These are phyloP conservation scores for Moxostoma hubbsi DNA, from an alignment of 2,797 vertebrate genomes.

Conservation along the genomic window DNA sequence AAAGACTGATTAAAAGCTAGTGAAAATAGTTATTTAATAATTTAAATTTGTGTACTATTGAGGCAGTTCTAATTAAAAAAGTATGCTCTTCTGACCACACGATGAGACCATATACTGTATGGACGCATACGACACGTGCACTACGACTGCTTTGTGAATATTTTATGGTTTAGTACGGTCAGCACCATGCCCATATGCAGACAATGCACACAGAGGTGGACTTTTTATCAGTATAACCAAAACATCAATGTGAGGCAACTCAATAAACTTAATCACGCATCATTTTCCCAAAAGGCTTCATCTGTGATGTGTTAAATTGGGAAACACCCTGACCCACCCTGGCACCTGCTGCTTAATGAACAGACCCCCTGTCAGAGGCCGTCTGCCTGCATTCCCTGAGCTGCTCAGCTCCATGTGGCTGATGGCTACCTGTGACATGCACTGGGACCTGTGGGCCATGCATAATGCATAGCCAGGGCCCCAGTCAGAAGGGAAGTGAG, in stretches of 20 bases:
- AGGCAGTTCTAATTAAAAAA: too few species aligned
- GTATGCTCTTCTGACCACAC: too few species aligned
- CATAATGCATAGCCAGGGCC: conserved; percentile 78
- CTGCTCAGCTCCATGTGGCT: conserved; percentile 61
- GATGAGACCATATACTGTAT: too few species aligned
- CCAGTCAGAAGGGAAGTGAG: conserved; percentile 73
- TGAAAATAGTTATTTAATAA: too few species aligned
- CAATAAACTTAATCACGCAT: conserved; percentile 3
- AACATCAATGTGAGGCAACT: not conserved
- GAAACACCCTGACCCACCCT: conserved; percentile 63
- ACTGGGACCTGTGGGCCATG: conserved; percentile 66
- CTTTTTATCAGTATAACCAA: not conserved
- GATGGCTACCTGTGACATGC: conserved; percentile 66
- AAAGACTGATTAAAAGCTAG: too few species aligned
- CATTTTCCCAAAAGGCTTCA: conserved; percentile 3
- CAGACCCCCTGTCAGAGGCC: conserved; percentile 66
- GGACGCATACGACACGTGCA: too few species aligned
- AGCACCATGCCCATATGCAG: too few species aligned
- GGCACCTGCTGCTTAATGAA: conserved; percentile 75
- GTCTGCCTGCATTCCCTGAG: conserved; percentile 58
- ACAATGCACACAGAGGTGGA: too few species aligned
- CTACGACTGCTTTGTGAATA: too few species aligned
- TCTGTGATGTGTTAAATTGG: conserved; percentile 31
- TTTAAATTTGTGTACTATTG: too few species aligned
- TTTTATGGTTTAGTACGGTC: too few species aligned